Evolutionary conservation across 2,113 vertebrate genomes (phyloP).

Genomic region (Embiotoca jacksoni): DNA sequence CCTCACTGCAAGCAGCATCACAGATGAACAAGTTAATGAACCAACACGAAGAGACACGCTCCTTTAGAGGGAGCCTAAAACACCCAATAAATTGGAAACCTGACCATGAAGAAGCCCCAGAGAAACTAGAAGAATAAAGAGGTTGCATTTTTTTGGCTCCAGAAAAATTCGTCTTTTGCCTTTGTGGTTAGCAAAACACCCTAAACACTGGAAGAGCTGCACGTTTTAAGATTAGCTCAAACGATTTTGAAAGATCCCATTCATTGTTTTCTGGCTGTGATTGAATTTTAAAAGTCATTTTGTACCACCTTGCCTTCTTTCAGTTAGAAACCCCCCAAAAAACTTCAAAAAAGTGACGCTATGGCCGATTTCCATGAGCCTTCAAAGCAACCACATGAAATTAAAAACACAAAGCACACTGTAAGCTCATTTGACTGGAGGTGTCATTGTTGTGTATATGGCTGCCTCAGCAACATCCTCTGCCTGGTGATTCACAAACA

Average conservation of each 20-base stretch:
- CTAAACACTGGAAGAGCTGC: too few species aligned
- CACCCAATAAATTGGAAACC: slow-evolving; percentile 5
- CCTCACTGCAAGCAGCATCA: neutral
- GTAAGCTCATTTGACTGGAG: slow-evolving; percentile 8
- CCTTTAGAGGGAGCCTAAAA: neutral
- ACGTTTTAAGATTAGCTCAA: too few species aligned
- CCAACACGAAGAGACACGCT: neutral
- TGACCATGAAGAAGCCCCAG: slow-evolving; percentile 16
- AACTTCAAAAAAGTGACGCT: neutral
- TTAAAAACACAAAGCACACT: slow-evolving; percentile 6
- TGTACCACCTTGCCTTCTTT: too few species aligned
- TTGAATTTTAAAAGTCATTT: too few species aligned
- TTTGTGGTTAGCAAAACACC: too few species aligned
- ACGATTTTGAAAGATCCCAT: too few species aligned
- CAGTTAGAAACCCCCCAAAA: neutral
- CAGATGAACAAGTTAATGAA: slow-evolving; percentile 12
- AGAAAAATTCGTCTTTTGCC: too few species aligned
- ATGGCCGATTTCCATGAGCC: neutral
- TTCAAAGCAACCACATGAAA: neutral
- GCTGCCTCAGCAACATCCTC: slow-evolving; percentile 24
- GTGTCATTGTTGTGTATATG: slow-evolving; percentile 27
- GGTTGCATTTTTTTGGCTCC: slow-evolving; percentile 7
- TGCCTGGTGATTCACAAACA: slow-evolving; percentile 37
- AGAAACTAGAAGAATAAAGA: neutral
- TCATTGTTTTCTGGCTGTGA: too few species aligned